Conservation (phyloP, 2,888 invertebrate genomes). For the Meliscaeva auricollis region DNA sequence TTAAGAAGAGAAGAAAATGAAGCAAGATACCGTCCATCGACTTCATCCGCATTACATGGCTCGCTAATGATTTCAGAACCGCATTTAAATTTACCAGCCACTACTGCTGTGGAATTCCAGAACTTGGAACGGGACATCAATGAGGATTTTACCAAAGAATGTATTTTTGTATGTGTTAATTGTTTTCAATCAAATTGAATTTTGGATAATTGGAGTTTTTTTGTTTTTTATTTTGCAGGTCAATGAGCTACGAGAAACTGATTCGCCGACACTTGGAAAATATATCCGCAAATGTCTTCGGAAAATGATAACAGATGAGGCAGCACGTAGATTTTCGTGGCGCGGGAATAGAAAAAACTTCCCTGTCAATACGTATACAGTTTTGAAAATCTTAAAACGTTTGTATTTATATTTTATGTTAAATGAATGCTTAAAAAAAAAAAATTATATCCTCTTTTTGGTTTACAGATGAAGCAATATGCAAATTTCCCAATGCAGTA, state of each 20-base stretch:
- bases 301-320: slow-evolving; percentile 21
- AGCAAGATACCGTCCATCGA: not conserved
- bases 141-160: slow-evolving; percentile 6
- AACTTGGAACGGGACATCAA: slow-evolving; percentile 11
- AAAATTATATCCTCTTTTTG: not conserved
- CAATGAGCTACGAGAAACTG: not conserved
- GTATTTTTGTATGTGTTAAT: slow-evolving; percentile 5
- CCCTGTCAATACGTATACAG: slow-evolving; percentile 11
- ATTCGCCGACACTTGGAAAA: not conserved
- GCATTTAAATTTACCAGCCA: slow-evolving; percentile 8
- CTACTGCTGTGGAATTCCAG: not conserved
- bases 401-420: not conserved
- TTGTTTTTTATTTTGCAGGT: not conserved
- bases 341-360: slow-evolving; percentile 4
- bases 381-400: slow-evolving; percentile 22
- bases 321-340: slow-evolving; percentile 21
- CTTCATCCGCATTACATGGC: not conserved
- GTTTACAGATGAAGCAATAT: slow-evolving; percentile 11
- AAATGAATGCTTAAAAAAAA: too few relatives aligned
- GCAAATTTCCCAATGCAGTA: not conserved
- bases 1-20: slow-evolving; percentile 2
- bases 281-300: slow-evolving; percentile 11
- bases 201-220: too few relatives aligned
- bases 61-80: not conserved
- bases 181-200: too few relatives aligned